phyloP scores from a whole-genome alignment of 2,113 vertebrate genomes.

The Harpagus bidentatus region DNA sequence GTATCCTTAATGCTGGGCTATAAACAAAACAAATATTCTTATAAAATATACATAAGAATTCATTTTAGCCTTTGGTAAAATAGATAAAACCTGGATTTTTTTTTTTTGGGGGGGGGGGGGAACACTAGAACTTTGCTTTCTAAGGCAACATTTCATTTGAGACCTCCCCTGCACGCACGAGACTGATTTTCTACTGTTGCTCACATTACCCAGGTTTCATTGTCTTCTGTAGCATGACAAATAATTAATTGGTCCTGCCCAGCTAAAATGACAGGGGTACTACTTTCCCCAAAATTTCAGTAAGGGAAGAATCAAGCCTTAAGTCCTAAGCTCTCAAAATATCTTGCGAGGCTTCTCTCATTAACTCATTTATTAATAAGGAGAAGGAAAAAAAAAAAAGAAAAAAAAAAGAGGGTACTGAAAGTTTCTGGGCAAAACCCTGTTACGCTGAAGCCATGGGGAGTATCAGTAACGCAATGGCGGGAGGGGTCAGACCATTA shows the following conservation, averaged over 20 bases:
- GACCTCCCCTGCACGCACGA: background rate
- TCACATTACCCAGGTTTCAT: background rate
- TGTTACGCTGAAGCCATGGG: background rate
- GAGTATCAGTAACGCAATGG: accelerated
- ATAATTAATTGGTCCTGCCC: background rate
- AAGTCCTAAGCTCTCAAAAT: background rate
- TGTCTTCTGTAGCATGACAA: background rate
- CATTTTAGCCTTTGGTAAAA: conserved; percentile 56
- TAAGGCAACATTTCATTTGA: background rate
- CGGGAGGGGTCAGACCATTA: background rate
- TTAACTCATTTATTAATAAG: background rate
- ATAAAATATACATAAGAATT: conserved; percentile 68
- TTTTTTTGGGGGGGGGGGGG: no score
- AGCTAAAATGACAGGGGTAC: background rate
- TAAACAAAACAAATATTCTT: conserved; percentile 68
- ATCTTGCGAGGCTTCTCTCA: background rate
- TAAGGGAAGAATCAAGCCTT: background rate
- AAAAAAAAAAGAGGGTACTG: background rate
- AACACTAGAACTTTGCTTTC: background rate
- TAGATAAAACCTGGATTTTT: conserved; percentile 9
- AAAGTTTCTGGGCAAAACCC: background rate
- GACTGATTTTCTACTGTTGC: background rate
- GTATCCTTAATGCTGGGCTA: conserved; percentile 22
- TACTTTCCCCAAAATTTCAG: background rate
- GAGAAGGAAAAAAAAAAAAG: background rate